Conservation (phyloP, 92 coral and sea anemone genomes). For the Bergia sp. region DNA sequence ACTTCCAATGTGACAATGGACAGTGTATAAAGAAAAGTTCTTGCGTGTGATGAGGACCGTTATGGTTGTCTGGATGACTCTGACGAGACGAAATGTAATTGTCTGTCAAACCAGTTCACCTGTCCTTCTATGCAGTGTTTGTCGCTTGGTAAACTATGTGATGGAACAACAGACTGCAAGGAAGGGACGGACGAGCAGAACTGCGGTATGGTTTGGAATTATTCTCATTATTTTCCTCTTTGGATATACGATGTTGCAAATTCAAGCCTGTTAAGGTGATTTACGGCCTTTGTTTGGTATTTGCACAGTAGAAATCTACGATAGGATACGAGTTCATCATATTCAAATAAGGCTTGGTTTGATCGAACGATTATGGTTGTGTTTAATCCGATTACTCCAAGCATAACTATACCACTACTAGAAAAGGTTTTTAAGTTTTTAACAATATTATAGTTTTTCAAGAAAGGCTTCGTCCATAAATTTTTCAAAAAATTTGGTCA, state of each 20-base stretch:
- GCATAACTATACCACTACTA: too few species aligned
- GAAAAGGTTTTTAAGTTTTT: too few species aligned
- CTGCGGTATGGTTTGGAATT: slow-evolving; percentile 57
- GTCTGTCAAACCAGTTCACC: slow-evolving; percentile 55
- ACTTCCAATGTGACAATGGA: slow-evolving; percentile 86
- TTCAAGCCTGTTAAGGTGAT: too few species aligned
- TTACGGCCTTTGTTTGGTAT: too few species aligned
- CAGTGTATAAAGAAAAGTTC: slow-evolving; percentile 72
- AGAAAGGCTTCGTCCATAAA: too few species aligned
- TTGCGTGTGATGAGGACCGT: slow-evolving; percentile 78
- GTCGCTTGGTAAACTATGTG: slow-evolving; percentile 52
- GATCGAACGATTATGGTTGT: too few species aligned
- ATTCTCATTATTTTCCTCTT: not conserved
- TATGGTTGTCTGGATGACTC: slow-evolving; percentile 76
- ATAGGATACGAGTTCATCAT: too few species aligned
- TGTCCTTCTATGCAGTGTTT: slow-evolving; percentile 67
- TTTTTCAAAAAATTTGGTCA: too few species aligned
- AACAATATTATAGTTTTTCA: too few species aligned
- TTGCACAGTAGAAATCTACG: too few species aligned
- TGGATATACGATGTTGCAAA: not conserved
- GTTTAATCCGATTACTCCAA: too few species aligned
- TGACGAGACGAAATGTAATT: slow-evolving; percentile 69
- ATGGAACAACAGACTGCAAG: slow-evolving; percentile 47
- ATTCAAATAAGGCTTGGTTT: too few species aligned
- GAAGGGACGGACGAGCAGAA: slow-evolving; percentile 68